Evolutionary conservation across 2,113 vertebrate species (phyloP).

Genomic region (Fulica atra): DNA sequence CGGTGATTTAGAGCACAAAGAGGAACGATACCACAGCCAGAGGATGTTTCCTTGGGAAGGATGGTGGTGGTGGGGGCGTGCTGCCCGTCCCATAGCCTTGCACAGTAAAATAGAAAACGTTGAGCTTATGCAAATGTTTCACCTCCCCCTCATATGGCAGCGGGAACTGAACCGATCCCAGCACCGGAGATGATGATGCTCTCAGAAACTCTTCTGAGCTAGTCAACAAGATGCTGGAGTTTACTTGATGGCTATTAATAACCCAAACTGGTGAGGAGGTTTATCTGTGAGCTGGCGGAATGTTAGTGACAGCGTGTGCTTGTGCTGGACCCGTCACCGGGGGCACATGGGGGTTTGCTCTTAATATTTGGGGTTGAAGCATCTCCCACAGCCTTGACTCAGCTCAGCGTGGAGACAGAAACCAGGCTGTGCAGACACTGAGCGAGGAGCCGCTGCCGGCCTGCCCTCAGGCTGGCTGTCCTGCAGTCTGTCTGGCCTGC

Average conservation of each 20-base stretch:
- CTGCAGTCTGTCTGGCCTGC: not conserved
- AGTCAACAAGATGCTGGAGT: not conserved
- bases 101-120: not conserved
- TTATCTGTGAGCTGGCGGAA: not conserved
- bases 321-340: not conserved
- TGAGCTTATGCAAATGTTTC: slow-evolving; percentile 47
- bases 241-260: not conserved
- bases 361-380: not conserved
- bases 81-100: not conserved
- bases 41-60: not conserved
- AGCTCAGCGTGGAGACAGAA: not conserved
- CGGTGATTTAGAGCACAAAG: not conserved
- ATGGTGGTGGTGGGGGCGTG: not conserved
- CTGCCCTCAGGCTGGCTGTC: not conserved
- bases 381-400: not conserved
- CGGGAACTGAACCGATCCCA: not conserved
- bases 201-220: not conserved
- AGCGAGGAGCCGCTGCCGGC: not conserved
- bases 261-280: not conserved
- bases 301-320: not conserved
- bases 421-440: not conserved
- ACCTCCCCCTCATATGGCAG: slow-evolving; percentile 41
- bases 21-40: not conserved
- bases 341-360: not conserved
- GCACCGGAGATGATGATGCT: not conserved